Evolutionary conservation across 2,797 vertebrate species (phyloP).

Genomic region (Microchirus variegatus): DNA sequence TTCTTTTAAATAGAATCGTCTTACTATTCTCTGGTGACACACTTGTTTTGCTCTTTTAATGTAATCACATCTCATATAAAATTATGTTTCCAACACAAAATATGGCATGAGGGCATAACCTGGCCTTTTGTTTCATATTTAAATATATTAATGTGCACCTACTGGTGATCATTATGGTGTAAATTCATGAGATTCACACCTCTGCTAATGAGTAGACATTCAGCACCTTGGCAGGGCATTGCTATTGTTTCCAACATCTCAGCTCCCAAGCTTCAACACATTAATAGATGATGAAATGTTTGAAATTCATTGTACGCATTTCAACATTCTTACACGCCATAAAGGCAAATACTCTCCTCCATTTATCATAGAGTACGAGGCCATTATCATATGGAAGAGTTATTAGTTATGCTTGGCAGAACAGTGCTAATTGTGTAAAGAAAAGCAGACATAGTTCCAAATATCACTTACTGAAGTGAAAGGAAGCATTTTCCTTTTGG

Average conservation of each 20-base stretch:
- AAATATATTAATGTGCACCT: conserved; percentile 29
- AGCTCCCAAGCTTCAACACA: neutral
- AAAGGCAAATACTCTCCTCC: conserved; percentile 30
- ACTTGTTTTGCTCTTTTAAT: neutral
- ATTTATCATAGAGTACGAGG: conserved; percentile 52
- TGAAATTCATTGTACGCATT: conserved; percentile 53
- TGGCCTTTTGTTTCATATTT: conserved; percentile 33
- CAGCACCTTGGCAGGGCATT: conserved; percentile 3
- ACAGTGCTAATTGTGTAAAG: conserved; percentile 67
- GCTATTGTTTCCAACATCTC: conserved; percentile 15
- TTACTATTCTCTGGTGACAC: too few species aligned
- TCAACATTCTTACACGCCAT: conserved; percentile 22
- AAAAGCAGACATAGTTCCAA: conserved; percentile 65
- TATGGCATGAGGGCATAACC: neutral
- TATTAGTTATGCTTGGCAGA: conserved; percentile 68
- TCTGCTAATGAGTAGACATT: conserved; percentile 19
- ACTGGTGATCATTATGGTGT: conserved; percentile 14
- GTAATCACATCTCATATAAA: conserved; percentile 3
- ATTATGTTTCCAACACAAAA: neutral
- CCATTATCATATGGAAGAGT: conserved; percentile 56
- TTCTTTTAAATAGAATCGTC: too few species aligned
- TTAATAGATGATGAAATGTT: conserved; percentile 23
- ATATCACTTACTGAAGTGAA: conserved; percentile 74
- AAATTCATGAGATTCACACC: conserved; percentile 11
- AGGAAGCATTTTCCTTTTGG: conserved; percentile 74